phyloP scores from a whole-genome alignment of 1,140 invertebrate species.

The Drosophila asahinai region DNA sequence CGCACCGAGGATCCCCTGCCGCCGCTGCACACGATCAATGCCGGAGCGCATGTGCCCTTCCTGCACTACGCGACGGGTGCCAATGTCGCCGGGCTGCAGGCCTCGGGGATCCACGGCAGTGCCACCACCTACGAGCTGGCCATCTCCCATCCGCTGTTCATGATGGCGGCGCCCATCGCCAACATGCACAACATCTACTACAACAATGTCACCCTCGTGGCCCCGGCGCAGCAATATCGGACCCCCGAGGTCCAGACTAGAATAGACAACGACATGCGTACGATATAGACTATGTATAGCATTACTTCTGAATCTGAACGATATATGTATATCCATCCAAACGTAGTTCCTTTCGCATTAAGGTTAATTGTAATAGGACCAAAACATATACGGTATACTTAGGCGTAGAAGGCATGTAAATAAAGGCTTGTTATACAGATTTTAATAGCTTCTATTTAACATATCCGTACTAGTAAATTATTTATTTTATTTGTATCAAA shows the following conservation, averaged over 20 bases:
- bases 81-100: conserved; percentile 62
- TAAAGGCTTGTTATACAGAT: conserved; percentile 49
- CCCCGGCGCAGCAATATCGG: conserved; percentile 66
- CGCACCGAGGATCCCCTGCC: conserved; percentile 65
- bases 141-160: conserved; percentile 70
- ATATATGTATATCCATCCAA: conserved; percentile 60
- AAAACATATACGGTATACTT: conserved; percentile 46
- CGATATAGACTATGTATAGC: conserved; percentile 58
- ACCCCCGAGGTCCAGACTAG: conserved; percentile 69
- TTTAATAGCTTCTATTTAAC: conserved; percentile 40
- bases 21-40: conserved; percentile 73
- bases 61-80: conserved; percentile 70
- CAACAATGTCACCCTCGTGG: conserved; percentile 66
- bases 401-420: conserved; percentile 53
- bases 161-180: conserved; percentile 72
- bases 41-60: conserved; percentile 69
- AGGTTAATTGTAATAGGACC: conserved; percentile 59
- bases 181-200: conserved; percentile 68
- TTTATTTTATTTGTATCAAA: conserved; percentile 57
- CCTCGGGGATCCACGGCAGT: conserved; percentile 45
- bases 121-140: conserved; percentile 67
- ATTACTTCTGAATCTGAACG: conserved; percentile 36
- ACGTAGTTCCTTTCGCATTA: conserved; percentile 72
- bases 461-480: conserved; percentile 51
- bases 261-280: conserved; percentile 76